These are phyloP conservation scores for Trichoplax adhaerens DNA, from an alignment of 37 sponge, comb jelly and placozoan species.

Conservation along the genomic window DNA sequence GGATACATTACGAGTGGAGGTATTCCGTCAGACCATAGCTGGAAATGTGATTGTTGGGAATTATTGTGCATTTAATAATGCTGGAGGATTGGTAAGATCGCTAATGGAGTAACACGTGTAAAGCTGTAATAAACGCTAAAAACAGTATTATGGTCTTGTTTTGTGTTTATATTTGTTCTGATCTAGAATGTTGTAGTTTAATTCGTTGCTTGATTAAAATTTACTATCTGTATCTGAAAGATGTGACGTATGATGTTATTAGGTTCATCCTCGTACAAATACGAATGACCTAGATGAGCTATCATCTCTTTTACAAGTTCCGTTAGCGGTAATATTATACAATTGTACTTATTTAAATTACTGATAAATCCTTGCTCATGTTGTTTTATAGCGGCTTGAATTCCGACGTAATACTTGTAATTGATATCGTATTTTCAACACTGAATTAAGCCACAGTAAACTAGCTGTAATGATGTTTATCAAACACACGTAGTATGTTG, in stretches of 20 bases:
- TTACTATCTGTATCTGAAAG: background rate
- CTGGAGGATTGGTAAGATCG: slow-evolving; percentile 76
- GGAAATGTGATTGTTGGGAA: slow-evolving; percentile 84
- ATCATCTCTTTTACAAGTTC: slow-evolving; percentile 97
- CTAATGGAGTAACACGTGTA: background rate
- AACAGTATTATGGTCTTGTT: background rate
- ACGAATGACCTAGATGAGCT: slow-evolving; percentile 91
- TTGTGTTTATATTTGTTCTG: background rate
- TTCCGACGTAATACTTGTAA: too few species aligned
- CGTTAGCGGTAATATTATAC: slow-evolving; percentile 51
- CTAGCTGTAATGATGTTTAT: too few species aligned
- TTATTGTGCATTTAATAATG: slow-evolving; percentile 82
- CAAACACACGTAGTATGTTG: too few species aligned
- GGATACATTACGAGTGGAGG: slow-evolving; percentile 84
- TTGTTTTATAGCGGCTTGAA: too few species aligned
- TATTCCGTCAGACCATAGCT: slow-evolving; percentile 94
- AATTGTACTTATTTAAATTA: too few species aligned
- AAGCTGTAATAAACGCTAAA: background rate
- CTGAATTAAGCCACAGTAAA: too few species aligned
- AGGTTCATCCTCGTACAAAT: slow-evolving; percentile 88
- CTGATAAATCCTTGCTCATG: too few species aligned
- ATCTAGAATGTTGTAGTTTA: too few species aligned
- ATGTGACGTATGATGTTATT: background rate
- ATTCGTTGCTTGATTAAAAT: too few species aligned
- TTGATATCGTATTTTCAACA: too few species aligned